Conservation (phyloP, 2,113 vertebrate species). For the Petaurus breviceps region DNA sequence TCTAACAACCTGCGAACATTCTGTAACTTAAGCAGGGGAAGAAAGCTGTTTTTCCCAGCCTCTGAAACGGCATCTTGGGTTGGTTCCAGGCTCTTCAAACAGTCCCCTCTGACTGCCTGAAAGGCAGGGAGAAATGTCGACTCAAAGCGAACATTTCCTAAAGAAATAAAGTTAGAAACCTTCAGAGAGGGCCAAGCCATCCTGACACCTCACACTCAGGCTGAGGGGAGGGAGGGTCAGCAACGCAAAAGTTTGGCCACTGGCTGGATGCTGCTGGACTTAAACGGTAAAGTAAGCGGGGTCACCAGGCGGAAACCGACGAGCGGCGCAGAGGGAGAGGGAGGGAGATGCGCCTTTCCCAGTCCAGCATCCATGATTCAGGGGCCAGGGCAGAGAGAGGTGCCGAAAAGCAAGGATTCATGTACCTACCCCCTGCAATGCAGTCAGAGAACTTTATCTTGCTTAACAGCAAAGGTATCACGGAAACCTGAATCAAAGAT, state of each 20-base stretch:
- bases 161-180: background rate
- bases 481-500: background rate
- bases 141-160: background rate
- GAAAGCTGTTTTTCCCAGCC: background rate
- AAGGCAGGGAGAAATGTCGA: background rate
- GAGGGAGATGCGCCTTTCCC: background rate
- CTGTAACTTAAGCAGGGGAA: background rate
- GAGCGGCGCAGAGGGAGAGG: background rate
- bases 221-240: background rate
- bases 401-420: background rate
- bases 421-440: no score
- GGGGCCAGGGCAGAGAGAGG: background rate
- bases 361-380: fast-evolving
- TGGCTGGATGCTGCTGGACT: background rate
- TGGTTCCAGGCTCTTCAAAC: background rate
- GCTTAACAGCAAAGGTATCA: background rate
- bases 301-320: background rate
- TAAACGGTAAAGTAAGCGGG: background rate
- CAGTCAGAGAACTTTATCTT: background rate
- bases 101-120: background rate
- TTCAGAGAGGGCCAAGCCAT: background rate
- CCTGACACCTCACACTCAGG: background rate
- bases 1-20: background rate
- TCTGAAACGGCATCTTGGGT: background rate
- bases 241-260: background rate